Evolutionary conservation across 2,888 invertebrate genomes (phyloP).

Genomic region (Rotaria magnacalcarata): DNA sequence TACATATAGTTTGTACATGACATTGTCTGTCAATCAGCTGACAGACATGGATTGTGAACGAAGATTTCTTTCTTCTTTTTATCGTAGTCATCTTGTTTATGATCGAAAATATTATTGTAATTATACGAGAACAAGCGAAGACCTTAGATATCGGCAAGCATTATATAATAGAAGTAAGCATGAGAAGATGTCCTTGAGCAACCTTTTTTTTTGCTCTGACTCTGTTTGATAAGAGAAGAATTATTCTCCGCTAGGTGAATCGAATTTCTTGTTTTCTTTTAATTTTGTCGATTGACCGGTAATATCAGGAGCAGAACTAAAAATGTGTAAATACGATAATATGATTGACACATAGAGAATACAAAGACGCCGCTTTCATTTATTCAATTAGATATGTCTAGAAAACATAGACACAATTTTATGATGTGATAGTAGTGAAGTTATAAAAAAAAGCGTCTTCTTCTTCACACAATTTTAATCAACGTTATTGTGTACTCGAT

Average conservation of each 20-base stretch:
- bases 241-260: background rate
- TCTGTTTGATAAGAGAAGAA: background rate
- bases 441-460: background rate
- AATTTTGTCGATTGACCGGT: background rate
- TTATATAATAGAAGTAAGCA: background rate
- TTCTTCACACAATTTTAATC: background rate
- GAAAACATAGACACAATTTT: background rate
- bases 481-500: background rate
- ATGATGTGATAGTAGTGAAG: background rate
- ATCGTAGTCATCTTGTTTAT: background rate
- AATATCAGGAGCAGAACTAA: background rate
- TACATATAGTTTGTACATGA: background rate
- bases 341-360: background rate
- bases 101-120: background rate
- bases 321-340: conserved; percentile 18
- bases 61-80: background rate
- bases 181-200: conserved; percentile 6
- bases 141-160: background rate
- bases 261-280: background rate
- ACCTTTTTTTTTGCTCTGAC: background rate
- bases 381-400: conserved; percentile 11
- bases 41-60: background rate
- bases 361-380: background rate
- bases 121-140: background rate
- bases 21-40: conserved; percentile 26